Conservation (phyloP, 2,113 vertebrate species). For the Callionymus lyra region DNA sequence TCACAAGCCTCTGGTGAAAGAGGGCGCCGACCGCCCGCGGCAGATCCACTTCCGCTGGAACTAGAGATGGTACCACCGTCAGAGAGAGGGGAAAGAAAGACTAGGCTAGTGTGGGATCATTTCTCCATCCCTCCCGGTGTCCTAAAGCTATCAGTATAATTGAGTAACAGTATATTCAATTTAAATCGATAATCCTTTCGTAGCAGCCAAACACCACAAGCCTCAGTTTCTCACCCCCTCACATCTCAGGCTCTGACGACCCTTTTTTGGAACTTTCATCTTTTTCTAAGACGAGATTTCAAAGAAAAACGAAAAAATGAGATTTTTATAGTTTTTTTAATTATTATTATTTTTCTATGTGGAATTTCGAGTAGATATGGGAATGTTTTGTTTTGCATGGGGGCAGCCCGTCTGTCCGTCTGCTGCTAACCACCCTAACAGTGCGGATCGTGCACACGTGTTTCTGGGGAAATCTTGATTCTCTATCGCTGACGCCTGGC, state of each 20-base stretch:
- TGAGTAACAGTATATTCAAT: constrained; percentile 62
- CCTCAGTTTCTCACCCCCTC: constrained; percentile 94
- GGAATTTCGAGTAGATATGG: constrained; percentile 92
- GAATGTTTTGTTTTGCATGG: constrained; percentile 84
- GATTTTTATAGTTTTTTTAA: constrained; percentile 93
- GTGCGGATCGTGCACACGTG: constrained; percentile 89
- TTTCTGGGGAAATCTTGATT: constrained; percentile 85
- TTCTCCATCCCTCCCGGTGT: constrained; percentile 74
- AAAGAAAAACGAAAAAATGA: constrained; percentile 80
- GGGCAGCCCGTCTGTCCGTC: constrained; percentile 77
- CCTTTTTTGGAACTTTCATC: constrained; percentile 98
- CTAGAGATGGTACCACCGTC: constrained; percentile 52
- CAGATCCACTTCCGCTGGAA: constrained; percentile 99
- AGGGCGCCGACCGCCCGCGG: constrained; percentile 92
- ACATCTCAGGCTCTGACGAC: constrained; percentile 95
- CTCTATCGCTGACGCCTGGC: constrained; percentile 79
- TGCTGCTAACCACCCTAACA: constrained; percentile 62
- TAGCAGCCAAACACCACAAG: constrained; percentile 97
- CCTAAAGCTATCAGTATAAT: constrained; percentile 81
- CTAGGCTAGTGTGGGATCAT: constrained; percentile 82
- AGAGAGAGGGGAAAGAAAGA: constrained; percentile 71
- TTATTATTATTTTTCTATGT: constrained; percentile 95
- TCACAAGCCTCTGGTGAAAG: constrained; percentile 98
- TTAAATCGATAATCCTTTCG: constrained; percentile 83
- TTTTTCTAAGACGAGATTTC: constrained; percentile 76